Conservation (phyloP, 1,140 invertebrate genomes). For the Meteorus sp. region DNA sequence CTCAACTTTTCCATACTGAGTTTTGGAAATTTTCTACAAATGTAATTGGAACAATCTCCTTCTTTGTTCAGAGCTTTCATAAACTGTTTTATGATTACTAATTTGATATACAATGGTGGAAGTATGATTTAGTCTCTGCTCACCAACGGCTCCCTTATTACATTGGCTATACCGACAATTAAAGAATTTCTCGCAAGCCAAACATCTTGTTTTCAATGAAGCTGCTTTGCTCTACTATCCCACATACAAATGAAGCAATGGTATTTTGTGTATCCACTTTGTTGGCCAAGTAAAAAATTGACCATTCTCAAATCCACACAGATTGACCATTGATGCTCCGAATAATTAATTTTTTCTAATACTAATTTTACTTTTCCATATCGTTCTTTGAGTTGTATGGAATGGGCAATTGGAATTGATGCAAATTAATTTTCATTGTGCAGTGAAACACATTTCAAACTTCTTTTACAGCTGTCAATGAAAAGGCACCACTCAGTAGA, state of each 20-base stretch:
- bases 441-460: conserved; percentile 4
- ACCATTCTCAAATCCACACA: conserved; percentile 7
- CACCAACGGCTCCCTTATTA: conserved; percentile 33
- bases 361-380: conserved; percentile 7
- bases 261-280: conserved; percentile 47
- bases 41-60: conserved; percentile 27
- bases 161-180: conserved; percentile 34
- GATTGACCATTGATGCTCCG: neutral
- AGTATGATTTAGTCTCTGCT: conserved; percentile 34
- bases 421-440: conserved; percentile 7
- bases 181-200: conserved; percentile 30
- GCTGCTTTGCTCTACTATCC: conserved; percentile 34
- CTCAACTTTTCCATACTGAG: conserved; percentile 35
- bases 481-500: neutral
- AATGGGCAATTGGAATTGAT: neutral
- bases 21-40: conserved; percentile 27
- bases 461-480: conserved; percentile 8
- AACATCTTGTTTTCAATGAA: conserved; percentile 31
- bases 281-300: conserved; percentile 33
- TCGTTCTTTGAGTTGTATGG: conserved; percentile 1
- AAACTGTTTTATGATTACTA: conserved; percentile 47
- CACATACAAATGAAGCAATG: conserved; percentile 43
- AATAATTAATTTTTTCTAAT: neutral
- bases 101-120: conserved; percentile 47
- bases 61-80: conserved; percentile 40